Base-by-base conservation (phyloP, 1,140 invertebrate species). In the Zelostemma sp. region DNA sequence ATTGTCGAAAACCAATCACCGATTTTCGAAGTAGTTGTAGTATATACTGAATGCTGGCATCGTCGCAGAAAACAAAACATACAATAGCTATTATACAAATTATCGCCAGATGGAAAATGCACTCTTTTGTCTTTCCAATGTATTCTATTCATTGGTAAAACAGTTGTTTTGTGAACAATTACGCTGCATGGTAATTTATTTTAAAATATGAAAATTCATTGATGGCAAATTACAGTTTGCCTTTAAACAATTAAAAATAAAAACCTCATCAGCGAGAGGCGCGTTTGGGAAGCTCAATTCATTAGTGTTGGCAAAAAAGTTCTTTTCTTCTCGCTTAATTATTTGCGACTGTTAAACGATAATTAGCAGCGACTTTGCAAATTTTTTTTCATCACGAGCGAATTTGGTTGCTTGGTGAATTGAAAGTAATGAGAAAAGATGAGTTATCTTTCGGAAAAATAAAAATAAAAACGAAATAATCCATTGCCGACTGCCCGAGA, bases 141-240 rank as follows among this genome's bases (percentile, higher is more conserved):
- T 58, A 41, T 41, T 41, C 33, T 64, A 18, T 61, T 70, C 65
- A 70, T 65, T 61, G 65, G 57, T 65, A 64, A 62, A 70, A 70
- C 47, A 62, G 57, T 70, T 70, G 68, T 65, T 70, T 70, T 61
- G 21, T 62, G 65, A 70, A 70, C 58, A 61, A 60, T 60, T 41
- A 46, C 56, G 64, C 59, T 66, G 19, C 60, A 66, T 62, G 62
- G 55, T 71, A 71, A 71, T 71, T 71, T 66, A 71, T 66, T 66
- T 58, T 63, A 71, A 71, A 66, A 63, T 66, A 71, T 71, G 57
- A 59, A 59, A 66, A 71, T 71, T 66, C 66, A 46, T 53, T 56
- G 63, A 71, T 71, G 66, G 50, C 28, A 15, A 61, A 65, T 55
- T 66, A 54, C 50, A 55, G 54, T 62, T 66, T 66, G 66, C 35